Evolutionary conservation across 2,888 invertebrate genomes (phyloP), one percentile per base, ranked within the genome.

Genomic region (Helicoverpa assulta): DNA sequence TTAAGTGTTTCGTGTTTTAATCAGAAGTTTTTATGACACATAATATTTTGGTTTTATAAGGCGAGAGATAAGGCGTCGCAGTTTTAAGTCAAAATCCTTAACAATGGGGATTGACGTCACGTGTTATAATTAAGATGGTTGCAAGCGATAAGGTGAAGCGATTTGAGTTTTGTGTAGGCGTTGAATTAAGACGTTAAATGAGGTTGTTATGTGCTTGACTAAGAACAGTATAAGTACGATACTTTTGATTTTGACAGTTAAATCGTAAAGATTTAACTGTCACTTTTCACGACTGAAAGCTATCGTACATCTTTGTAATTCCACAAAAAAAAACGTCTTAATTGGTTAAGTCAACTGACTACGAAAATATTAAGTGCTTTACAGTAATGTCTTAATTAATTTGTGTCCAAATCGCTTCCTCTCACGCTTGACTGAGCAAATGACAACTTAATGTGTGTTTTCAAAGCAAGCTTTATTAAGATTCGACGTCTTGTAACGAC

Each of bases 91-190:
- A 55, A 43, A 26, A 8, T 21, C 16, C 26, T 62, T 53, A 67
- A 73, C 68, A 80, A 80, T 76, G 37, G 62, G 8, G 29, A 50
- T 29, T 68, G 70, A 69, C 73, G 66, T 62, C 58, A 59, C n/a
- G 21, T n/a, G 54, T 21, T 58, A 63, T 70, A 69, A 76, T 77
- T 67, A 68, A 52, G 40, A 53, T 53, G 19, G 47, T 26, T 57
- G 10, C 16, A 80, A 68, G 33, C 19, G 18, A 66, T 61, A 63
- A 33, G 68, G 55, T 10, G 8, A 1, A 47, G 73, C 68, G 66
- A 29, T 3, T 62, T 16, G 3, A 10, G 12, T 47, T 57, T 68
- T 19, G 5, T 29, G 40, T 7, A 14, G 18, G 18, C 50, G 26
- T 16, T 21, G 4, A 53, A 26, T 54, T 40, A 40, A 40, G 37